These are phyloP conservation scores for Holothuria glaberrima DNA, from an alignment of 35 echinoderm and acorn worm species.

Conservation along the genomic window DNA sequence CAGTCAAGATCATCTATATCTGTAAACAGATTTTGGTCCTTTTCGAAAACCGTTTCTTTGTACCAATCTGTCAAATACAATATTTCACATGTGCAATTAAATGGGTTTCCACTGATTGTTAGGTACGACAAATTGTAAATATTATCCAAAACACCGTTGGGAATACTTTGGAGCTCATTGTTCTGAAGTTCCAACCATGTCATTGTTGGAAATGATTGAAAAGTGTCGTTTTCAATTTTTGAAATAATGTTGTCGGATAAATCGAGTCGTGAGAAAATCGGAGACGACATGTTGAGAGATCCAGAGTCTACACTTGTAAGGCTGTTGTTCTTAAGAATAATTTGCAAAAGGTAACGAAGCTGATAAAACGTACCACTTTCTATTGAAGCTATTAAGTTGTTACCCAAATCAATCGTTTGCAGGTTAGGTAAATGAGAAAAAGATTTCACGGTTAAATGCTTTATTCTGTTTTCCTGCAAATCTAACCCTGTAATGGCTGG, in stretches of 20 bases:
- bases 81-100: slow-evolving; percentile 61
- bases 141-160: background rate
- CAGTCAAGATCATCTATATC: background rate
- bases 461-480: background rate
- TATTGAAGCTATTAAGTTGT: slow-evolving; percentile 47
- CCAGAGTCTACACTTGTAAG: background rate
- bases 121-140: slow-evolving; percentile 24
- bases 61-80: slow-evolving; percentile 46
- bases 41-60: background rate
- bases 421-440: slow-evolving; percentile 38
- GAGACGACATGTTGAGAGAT: slow-evolving; percentile 21
- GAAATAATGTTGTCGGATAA: slow-evolving; percentile 28
- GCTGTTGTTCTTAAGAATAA: slow-evolving; percentile 34
- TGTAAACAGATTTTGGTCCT: background rate
- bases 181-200: background rate
- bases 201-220: background rate
- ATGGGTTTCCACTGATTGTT: slow-evolving; percentile 43
- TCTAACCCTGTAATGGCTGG: background rate
- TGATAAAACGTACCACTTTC: slow-evolving; percentile 38
- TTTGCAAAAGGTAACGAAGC: background rate
- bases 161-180: background rate
- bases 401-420: background rate
- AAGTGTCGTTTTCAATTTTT: slow-evolving; percentile 8
- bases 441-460: background rate
- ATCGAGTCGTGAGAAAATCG: background rate